A percentile compares a stretch with the other conserved stretches of the same genome.
Evolutionary conservation across 2,888 invertebrate species (phyloP).

Genomic region (Ornithoptera alexandrae): DNA sequence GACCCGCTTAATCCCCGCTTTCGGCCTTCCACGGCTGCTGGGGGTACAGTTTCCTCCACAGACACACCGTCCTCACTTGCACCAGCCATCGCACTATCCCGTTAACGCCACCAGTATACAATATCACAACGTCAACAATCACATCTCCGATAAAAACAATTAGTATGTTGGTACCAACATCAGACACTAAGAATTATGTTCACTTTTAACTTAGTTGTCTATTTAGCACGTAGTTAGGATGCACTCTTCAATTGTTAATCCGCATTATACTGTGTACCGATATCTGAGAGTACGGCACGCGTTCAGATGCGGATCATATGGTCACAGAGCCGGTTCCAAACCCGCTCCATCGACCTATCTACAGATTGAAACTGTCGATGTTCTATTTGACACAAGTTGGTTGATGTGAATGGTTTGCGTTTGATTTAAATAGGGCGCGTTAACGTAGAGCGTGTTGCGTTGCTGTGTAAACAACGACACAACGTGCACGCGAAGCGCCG

Average conservation of each 20-base stretch:
- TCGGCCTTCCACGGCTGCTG: constrained; percentile 46
- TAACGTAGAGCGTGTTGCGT: constrained; percentile 51
- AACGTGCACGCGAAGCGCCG: constrained; percentile 67
- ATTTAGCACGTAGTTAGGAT: constrained; percentile 25
- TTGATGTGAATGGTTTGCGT: constrained; percentile 46
- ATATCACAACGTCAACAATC: constrained; percentile 59
- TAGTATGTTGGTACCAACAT: constrained; percentile 54
- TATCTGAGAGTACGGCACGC: constrained; percentile 55
- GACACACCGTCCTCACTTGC: constrained; percentile 62
- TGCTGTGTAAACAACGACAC: constrained; percentile 34
- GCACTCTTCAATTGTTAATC: constrained; percentile 62
- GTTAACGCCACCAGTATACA: constrained; percentile 47
- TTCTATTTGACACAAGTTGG: constrained; percentile 37
- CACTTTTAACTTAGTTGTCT: constrained; percentile 12
- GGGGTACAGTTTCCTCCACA: constrained; percentile 50
- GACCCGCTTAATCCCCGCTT: constrained; percentile 72
- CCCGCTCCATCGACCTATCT: constrained; percentile 38
- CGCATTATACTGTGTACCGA: constrained; percentile 60
- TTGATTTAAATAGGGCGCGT: constrained; percentile 67
- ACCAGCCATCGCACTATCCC: constrained; percentile 71
- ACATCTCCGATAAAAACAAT: constrained; percentile 62
- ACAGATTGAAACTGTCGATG: constrained; percentile 40
- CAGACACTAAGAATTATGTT: constrained; percentile 33
- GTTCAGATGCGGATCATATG: constrained; percentile 59
- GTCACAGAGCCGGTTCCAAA: constrained; percentile 61